Conservation (phyloP, 2,888 invertebrate genomes). For the Bellardia bayeri region DNA sequence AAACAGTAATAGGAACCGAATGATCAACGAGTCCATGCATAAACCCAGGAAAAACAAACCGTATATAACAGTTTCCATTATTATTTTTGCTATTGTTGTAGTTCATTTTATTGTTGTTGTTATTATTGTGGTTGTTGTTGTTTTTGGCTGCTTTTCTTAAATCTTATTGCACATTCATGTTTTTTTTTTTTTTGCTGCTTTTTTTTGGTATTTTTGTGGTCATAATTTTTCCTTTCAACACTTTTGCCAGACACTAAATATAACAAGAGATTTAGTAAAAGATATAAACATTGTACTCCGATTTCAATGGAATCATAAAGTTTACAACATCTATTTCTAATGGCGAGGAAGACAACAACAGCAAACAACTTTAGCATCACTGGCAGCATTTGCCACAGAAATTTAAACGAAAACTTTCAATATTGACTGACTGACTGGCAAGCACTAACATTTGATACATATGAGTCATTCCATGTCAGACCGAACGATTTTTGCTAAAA, state of each 20-base stretch:
- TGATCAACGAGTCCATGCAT: background rate
- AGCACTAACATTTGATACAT: too few species aligned
- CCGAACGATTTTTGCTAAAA: too few species aligned
- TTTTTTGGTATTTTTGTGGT: slow-evolving; percentile 74
- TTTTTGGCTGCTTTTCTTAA: slow-evolving; percentile 46
- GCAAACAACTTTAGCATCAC: slow-evolving; percentile 15
- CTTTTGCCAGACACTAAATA: slow-evolving; percentile 75
- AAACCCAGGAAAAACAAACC: slow-evolving; percentile 29
- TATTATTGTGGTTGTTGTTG: slow-evolving; percentile 17
- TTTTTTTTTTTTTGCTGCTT: slow-evolving; percentile 44
- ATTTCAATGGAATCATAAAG: slow-evolving; percentile 76
- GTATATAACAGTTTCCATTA: slow-evolving; percentile 61
- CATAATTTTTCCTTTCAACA: slow-evolving; percentile 82
- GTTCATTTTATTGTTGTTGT: slow-evolving; percentile 3
- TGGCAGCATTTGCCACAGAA: slow-evolving; percentile 20
- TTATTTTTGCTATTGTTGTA: slow-evolving; percentile 72
- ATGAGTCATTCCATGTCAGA: too few species aligned
- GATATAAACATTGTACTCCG: slow-evolving; percentile 77
- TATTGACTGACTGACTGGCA: background rate
- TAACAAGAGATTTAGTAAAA: slow-evolving; percentile 71
- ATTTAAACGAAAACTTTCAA: slow-evolving; percentile 14
- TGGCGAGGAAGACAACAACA: slow-evolving; percentile 63
- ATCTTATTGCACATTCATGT: slow-evolving; percentile 60
- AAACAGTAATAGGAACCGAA: slow-evolving; percentile 2
- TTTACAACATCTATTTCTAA: slow-evolving; percentile 74